A percentile compares a stretch with the other conserved stretches of the same genome.
Evolutionary conservation across 2,888 invertebrate genomes (phyloP).

Genomic region (Leucania comma): DNA sequence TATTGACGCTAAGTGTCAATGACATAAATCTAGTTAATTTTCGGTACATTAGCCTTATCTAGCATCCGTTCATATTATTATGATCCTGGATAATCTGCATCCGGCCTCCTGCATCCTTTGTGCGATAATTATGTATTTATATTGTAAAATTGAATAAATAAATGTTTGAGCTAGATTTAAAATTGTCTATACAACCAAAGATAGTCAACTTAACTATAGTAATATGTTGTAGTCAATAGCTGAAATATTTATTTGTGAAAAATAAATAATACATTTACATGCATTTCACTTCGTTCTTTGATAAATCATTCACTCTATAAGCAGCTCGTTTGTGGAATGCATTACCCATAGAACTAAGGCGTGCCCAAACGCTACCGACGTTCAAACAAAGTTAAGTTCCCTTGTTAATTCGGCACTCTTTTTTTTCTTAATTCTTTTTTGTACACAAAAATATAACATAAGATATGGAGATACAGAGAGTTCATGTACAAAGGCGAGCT

Average conservation of each 20-base stretch:
- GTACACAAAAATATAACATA: no score
- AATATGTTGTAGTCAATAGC: background rate
- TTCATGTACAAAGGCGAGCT: no score
- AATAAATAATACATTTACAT: no score
- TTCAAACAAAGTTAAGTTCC: no score
- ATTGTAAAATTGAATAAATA: slow-evolving; percentile 19
- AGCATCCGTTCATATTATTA: slow-evolving; percentile 28
- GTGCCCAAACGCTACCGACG: no score
- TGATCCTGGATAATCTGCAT: slow-evolving; percentile 44
- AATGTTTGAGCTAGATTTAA: background rate
- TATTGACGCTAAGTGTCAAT: slow-evolving; percentile 3
- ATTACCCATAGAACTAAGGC: no score
- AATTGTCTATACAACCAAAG: background rate
- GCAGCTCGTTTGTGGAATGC: no score
- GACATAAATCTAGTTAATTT: slow-evolving; percentile 5
- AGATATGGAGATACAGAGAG: no score
- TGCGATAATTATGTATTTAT: slow-evolving; percentile 6
- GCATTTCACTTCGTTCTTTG: no score
- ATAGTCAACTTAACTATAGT: background rate
- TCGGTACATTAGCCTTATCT: slow-evolving; percentile 5
- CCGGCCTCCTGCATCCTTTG: slow-evolving; percentile 27
- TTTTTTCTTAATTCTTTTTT: no score
- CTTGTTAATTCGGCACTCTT: no score
- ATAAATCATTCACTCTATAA: no score
- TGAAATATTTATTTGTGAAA: background rate